Base-by-base conservation (phyloP, 2,113 vertebrate genomes). In the Clarias macrocephalus region DNA sequence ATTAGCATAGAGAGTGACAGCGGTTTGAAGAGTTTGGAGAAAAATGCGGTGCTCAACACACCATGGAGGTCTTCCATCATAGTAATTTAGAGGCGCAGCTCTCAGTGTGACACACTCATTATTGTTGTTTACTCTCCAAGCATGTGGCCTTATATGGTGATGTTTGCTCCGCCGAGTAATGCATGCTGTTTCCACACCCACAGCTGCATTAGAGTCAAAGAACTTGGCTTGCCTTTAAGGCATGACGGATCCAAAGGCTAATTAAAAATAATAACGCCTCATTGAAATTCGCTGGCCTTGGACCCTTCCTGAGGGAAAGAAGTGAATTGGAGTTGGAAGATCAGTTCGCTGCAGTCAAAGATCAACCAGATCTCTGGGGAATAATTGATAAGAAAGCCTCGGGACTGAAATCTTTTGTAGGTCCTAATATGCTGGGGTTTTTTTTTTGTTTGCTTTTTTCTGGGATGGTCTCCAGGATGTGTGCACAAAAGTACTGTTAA, bases 351-450 rank as follows among this genome's bases (percentile, higher is more conserved):
- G 59, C 54, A 79, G 82, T 82, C 88, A 76, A 65, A 85, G 91
- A 84, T 86, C 85, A 90, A 75, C 83, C 80, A 83, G 87, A 42
- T 87, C 86, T 66, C 59, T 37, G 52, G 76, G 48, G 28, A 57
- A 65, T 92, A 89, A 92, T 92, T 91, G 90, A 84, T 70, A 18
- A 11, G 11, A 87, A 52, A 87, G 52, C 75, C 48, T 88, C 48
- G 5, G 82, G 77, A 8, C 48, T 72, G 33, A 59, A 25, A 12
- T 33, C 66, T 77, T 90, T 88, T 37, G 68, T 33, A 72, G 16
- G 30, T 72, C 68, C 7, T 72, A 37, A 37, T 6, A 89, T 76
- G 86, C 82, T 88, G 30, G 1, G 1, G 1, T 33, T 33, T 33
- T 33, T 79, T 88, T 88, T 88, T 66, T 28, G 33, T 37, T n/a